These are phyloP conservation scores for Cepphus grylle DNA, from an alignment of 2,113 vertebrate genomes.

Conservation along the genomic window DNA sequence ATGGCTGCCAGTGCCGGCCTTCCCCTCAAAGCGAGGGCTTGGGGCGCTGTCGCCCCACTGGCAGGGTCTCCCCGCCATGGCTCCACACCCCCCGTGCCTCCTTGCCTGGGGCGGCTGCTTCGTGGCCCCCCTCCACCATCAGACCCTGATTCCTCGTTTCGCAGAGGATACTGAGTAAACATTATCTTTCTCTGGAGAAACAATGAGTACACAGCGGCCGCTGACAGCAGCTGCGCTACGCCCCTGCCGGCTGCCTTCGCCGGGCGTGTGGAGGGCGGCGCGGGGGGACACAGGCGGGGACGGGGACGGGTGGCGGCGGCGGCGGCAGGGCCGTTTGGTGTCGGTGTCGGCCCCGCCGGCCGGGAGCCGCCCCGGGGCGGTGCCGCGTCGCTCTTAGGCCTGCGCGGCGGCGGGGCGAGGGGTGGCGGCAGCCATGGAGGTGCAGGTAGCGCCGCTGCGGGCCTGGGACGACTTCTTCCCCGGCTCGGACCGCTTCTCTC, in stretches of 20 bases:
- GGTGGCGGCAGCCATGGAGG: conserved; percentile 70
- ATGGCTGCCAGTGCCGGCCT: neutral
- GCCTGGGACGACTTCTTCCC: conserved; percentile 91
- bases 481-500: conserved; percentile 81
- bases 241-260: neutral
- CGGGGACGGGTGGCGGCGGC: neutral
- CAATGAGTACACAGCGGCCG: accelerated
- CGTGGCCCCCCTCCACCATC: neutral
- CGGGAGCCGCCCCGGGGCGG: conserved; percentile 45
- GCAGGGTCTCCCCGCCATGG: too few relatives aligned
- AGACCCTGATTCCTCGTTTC: neutral
- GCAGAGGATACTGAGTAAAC: too few relatives aligned
- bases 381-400: conserved; percentile 11
- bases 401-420: conserved; percentile 13
- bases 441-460: conserved; percentile 80
- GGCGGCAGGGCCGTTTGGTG: neutral
- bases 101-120: neutral
- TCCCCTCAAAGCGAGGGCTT: too few relatives aligned
- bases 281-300: neutral
- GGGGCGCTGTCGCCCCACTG: accelerated
- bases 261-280: neutral
- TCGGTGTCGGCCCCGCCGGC: neutral
- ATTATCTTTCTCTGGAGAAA: too few relatives aligned
- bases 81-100: too few relatives aligned
- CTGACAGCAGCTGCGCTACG: neutral